These are phyloP conservation scores for Girardinus metallicus DNA, from an alignment of 2,797 vertebrate species.

Conservation along the genomic window DNA sequence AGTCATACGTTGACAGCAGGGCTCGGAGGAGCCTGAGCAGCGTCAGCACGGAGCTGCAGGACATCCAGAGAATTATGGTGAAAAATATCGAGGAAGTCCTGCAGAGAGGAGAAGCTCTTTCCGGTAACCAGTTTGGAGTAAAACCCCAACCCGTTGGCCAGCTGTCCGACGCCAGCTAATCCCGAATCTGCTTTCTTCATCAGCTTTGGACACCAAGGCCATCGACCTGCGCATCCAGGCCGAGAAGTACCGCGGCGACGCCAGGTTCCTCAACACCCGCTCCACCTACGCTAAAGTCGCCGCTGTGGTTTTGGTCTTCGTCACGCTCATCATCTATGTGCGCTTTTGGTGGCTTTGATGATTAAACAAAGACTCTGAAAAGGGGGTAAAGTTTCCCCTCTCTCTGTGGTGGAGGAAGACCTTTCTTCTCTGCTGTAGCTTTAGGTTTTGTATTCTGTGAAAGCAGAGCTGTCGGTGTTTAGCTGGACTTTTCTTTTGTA, in stretches of 20 bases:
- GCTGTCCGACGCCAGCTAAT: background rate
- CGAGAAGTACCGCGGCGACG: slow-evolving; percentile 93
- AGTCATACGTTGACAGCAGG: slow-evolving; percentile 89
- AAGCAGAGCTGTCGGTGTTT: background rate
- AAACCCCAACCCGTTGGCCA: background rate
- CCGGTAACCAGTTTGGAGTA: slow-evolving; percentile 74
- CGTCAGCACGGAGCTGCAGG: slow-evolving; percentile 93
- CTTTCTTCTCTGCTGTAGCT: background rate
- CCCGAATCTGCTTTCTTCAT: slow-evolving; percentile 7
- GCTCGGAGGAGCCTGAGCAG: slow-evolving; percentile 89
- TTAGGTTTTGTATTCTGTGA: background rate
- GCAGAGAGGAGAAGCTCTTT: slow-evolving; percentile 91
- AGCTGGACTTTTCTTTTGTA: background rate
- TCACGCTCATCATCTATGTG: slow-evolving; percentile 91
- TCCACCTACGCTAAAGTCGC: slow-evolving; percentile 93
- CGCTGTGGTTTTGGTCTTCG: slow-evolving; percentile 86
- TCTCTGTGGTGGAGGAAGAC: background rate
- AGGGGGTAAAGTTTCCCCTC: background rate
- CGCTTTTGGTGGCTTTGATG: slow-evolving; percentile 96
- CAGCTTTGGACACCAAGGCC: slow-evolving; percentile 93
- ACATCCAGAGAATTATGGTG: slow-evolving; percentile 96
- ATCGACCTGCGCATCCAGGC: slow-evolving; percentile 90
- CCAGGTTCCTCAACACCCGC: slow-evolving; percentile 93
- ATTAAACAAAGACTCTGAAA: slow-evolving; percentile 18
- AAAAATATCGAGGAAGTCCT: slow-evolving; percentile 95